Evolutionary conservation across 1,140 invertebrate genomes (phyloP), one percentile per base, ranked within the genome.

Genomic region (Heliconius hermathena): DNA sequence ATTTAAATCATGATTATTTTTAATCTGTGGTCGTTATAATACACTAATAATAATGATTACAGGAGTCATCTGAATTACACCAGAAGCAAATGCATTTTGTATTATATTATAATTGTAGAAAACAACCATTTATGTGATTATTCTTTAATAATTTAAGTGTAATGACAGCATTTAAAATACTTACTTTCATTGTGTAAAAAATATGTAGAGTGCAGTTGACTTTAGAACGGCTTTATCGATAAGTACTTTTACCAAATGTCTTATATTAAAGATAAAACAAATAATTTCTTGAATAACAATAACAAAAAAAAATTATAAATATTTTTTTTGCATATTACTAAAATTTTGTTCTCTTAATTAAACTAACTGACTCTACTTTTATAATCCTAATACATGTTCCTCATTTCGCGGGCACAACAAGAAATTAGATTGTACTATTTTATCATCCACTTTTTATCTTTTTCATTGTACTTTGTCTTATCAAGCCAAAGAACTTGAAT

Each of bases 1-100:
- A 60, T 11, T 26, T 66, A 29, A 26, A 3, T 66, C 2, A 29
- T 22, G 2, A 66, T 13, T 66, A 66, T 26, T 66, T 66, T 66
- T 66, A 66, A 66, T 66, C 60, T 29, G 11, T 11, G 22, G 60
- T 66, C 60, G 60, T 66, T 26, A 66, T 66, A 29, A 66, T 29
- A 29, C 22, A 6, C 60, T 66, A 66, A 66, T 29, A 60, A 60
- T 60, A 66, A 66, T 66, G 60, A 66, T 16, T 66, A 66, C 60
- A 3, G 13, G 60, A 66, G 60, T n/a, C 26, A 66, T 29, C 60
- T 66, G n/a, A 66, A 66, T 66, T 29, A 66, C 26, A 66, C 22
- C 9, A 11, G 54, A 16, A 26, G 60, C 22, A 66, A 29, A 66
- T 26, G 22, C 60, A 66, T 66, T 66, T 60, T 9, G n/a, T 18